Conservation (phyloP, 2,797 vertebrate genomes). For the Coregonus suidteri region DNA sequence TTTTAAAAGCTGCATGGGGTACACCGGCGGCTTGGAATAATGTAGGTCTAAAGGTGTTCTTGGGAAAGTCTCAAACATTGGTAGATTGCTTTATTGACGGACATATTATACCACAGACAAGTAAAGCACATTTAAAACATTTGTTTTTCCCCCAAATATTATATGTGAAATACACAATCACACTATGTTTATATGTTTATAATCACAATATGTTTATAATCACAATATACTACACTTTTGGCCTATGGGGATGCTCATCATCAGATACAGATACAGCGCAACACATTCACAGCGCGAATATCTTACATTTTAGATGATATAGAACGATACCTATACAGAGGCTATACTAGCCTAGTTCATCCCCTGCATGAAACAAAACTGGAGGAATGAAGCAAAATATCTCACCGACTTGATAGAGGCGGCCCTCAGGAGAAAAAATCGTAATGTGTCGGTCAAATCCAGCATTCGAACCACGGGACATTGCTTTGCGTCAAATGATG, state of each 20-base stretch:
- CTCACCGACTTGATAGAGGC: constrained; percentile 83
- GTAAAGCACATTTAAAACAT: too few relatives aligned
- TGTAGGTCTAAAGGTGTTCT: too few relatives aligned
- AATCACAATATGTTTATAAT: not conserved
- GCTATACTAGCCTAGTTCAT: not conserved
- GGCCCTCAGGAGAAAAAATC: constrained; percentile 82
- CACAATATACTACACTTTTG: not conserved
- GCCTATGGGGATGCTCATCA: not conserved
- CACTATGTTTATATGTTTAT: not conserved
- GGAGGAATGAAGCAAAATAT: not conserved
- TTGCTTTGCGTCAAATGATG: constrained; percentile 32
- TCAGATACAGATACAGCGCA: too few relatives aligned
- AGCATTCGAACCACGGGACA: constrained; percentile 80
- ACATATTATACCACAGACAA: too few relatives aligned
- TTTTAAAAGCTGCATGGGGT: not conserved
- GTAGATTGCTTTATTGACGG: not conserved
- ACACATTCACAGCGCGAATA: not conserved
- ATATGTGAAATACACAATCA: not conserved
- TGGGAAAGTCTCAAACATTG: not conserved
- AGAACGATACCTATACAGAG: not conserved
- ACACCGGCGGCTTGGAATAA: not conserved
- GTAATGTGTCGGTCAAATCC: constrained; percentile 84
- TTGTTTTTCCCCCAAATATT: not conserved
- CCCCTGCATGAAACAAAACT: not conserved
- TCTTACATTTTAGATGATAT: not conserved